Conservation (phyloP, 2,888 invertebrate species). For the Cyrtodaria siliqua region DNA sequence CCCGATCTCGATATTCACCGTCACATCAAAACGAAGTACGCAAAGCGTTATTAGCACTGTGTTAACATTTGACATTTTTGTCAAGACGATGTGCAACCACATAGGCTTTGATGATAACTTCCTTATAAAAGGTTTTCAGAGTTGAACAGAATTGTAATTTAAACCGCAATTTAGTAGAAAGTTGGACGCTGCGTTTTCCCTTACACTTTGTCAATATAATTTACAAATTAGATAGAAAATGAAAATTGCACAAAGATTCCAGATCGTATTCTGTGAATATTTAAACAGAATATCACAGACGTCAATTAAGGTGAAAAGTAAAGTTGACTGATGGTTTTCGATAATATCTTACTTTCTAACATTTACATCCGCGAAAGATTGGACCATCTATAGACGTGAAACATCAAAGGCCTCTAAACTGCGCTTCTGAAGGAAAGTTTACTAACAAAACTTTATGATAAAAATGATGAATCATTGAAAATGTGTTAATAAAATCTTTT, state of each 20-base stretch:
- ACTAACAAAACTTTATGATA: slow-evolving; percentile 54
- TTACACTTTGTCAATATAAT: not conserved
- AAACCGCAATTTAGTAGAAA: no score
- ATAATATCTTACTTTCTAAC: slow-evolving; percentile 63
- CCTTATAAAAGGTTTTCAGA: no score
- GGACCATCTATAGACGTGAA: slow-evolving; percentile 32
- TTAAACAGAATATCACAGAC: slow-evolving; percentile 44
- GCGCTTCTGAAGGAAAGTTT: slow-evolving; percentile 44
- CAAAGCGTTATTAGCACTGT: no score
- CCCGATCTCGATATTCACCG: slow-evolving; percentile 10
- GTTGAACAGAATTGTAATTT: no score
- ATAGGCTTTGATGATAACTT: no score
- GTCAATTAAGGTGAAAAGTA: slow-evolving; percentile 51
- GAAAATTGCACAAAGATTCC: slow-evolving; percentile 20
- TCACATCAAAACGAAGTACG: no score
- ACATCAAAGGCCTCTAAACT: slow-evolving; percentile 54
- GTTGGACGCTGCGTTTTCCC: no score
- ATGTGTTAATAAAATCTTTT: slow-evolving; percentile 41
- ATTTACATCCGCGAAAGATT: slow-evolving; percentile 38
- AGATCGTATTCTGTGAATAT: slow-evolving; percentile 42
- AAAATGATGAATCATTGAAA: slow-evolving; percentile 64
- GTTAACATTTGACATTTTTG: no score
- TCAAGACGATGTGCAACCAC: no score
- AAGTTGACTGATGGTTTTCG: slow-evolving; percentile 41
- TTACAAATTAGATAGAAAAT: not conserved